phyloP scores from a whole-genome alignment of 2,797 vertebrate genomes.

The Anguilla megastoma region DNA sequence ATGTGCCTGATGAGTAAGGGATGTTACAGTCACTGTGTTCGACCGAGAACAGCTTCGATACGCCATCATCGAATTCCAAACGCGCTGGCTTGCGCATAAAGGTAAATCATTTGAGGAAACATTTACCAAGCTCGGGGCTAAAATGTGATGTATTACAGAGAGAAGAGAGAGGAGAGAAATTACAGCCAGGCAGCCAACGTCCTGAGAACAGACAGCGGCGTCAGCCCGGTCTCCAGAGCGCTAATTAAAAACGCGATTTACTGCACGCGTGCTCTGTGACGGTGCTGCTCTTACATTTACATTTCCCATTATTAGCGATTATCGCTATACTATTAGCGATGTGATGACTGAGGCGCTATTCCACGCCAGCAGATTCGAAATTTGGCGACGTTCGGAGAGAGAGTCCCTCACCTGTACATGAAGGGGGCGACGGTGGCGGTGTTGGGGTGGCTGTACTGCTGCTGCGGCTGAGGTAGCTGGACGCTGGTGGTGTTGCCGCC shows the following conservation, averaged over 20 bases:
- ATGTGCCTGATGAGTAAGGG: too few relatives aligned
- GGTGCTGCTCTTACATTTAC: too few relatives aligned
- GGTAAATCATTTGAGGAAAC: background rate
- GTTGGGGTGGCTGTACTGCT: slow-evolving; percentile 97
- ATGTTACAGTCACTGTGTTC: too few relatives aligned
- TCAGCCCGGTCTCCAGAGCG: background rate
- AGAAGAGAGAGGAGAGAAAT: background rate
- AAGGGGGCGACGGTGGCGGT: slow-evolving; percentile 97
- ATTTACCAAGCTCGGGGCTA: background rate
- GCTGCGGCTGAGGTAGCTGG: slow-evolving; percentile 97
- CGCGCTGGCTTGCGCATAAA: too few relatives aligned
- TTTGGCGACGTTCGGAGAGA: background rate
- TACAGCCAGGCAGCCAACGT: background rate
- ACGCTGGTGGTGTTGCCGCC: slow-evolving; percentile 95
- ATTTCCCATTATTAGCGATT: too few relatives aligned
- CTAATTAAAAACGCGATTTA: too few relatives aligned
- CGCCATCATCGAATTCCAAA: too few relatives aligned
- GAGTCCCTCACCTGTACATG: slow-evolving; percentile 88
- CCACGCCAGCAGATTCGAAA: too few relatives aligned
- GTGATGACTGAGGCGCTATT: too few relatives aligned
- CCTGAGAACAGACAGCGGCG: background rate
- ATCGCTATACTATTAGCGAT: too few relatives aligned
- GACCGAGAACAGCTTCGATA: too few relatives aligned
- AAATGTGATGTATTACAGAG: background rate
- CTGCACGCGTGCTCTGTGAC: too few relatives aligned